Evolutionary conservation across 2,797 vertebrate species (phyloP).

Genomic region (Xyrichtys novacula): DNA sequence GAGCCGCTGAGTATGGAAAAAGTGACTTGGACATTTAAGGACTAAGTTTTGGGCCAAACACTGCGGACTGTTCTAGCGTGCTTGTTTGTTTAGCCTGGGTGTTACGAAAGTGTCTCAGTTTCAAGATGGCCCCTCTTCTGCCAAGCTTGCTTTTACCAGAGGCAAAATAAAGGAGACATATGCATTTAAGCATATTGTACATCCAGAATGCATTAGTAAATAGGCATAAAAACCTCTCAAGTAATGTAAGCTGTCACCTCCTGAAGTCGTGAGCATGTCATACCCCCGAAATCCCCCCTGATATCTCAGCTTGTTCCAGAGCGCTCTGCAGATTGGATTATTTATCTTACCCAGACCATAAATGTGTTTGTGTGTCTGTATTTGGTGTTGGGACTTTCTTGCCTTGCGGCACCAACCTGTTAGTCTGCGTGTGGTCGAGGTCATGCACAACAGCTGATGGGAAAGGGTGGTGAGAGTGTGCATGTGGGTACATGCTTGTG

Average conservation of each 20-base stretch:
- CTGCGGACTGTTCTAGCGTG: constrained; percentile 58
- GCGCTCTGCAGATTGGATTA: constrained; percentile 45
- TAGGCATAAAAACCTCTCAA: constrained; percentile 29
- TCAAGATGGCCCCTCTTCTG: constrained; percentile 46
- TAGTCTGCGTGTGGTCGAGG: constrained; percentile 68
- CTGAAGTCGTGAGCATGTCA: constrained; percentile 36
- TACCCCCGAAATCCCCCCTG: constrained; percentile 22
- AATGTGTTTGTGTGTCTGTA: constrained; percentile 27
- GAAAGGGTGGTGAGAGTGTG: constrained; percentile 44
- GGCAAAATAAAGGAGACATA: constrained; percentile 31
- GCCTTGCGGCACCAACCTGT: constrained; percentile 46
- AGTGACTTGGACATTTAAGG: constrained; percentile 77
- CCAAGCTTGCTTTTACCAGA: constrained; percentile 16
- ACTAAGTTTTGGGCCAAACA: constrained; percentile 63
- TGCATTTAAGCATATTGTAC: constrained; percentile 2
- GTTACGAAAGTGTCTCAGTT: constrained; percentile 48
- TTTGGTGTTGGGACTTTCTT: constrained; percentile 51
- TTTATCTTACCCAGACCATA: constrained; percentile 37
- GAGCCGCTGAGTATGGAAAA: constrained; percentile 82
- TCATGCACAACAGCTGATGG: constrained; percentile 64
- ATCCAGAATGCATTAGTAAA: background rate
- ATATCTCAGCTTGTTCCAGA: constrained; percentile 24
- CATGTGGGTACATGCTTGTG: constrained; percentile 23
- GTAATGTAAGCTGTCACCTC: constrained; percentile 42
- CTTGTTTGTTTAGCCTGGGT: constrained; percentile 57